phyloP scores from a whole-genome alignment of 2,888 invertebrate genomes.

The Plutella xylostella region DNA sequence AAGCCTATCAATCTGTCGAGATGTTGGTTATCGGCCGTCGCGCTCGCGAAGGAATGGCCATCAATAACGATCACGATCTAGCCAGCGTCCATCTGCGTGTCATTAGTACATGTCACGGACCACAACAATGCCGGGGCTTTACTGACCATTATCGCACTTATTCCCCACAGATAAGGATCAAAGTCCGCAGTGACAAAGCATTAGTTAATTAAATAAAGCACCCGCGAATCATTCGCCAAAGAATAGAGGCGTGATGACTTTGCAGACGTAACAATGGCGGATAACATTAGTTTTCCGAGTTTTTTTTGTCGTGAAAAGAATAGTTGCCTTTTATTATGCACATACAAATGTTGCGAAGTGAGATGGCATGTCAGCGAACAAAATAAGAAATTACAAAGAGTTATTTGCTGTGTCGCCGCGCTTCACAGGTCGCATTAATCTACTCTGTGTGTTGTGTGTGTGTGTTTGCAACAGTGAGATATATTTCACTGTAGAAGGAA shows the following conservation, averaged over 20 bases:
- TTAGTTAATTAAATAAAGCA: conserved; percentile 45
- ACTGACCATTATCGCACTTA: conserved; percentile 14
- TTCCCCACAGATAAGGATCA: conserved; percentile 15
- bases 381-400: conserved; percentile 5
- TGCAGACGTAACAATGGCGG: not conserved
- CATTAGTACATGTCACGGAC: conserved; percentile 53
- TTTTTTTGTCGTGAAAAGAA: not conserved
- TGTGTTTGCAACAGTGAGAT: not conserved
- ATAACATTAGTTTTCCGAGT: not conserved
- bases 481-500: not conserved
- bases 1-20: not conserved
- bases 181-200: conserved; percentile 38
- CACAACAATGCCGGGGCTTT: conserved; percentile 28
- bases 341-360: not conserved
- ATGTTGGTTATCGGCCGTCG: not conserved
- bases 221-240: conserved; percentile 45
- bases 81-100: conserved; percentile 53
- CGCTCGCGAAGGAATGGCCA: conserved; percentile 19
- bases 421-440: conserved; percentile 1
- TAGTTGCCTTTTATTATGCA: not conserved
- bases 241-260: not conserved
- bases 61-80: conserved; percentile 46
- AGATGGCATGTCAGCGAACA: not conserved
- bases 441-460: not conserved
- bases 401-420: conserved; percentile 3